These are phyloP conservation scores for Leptosomus discolor DNA, from an alignment of 2,113 vertebrate species.

Conservation along the genomic window DNA sequence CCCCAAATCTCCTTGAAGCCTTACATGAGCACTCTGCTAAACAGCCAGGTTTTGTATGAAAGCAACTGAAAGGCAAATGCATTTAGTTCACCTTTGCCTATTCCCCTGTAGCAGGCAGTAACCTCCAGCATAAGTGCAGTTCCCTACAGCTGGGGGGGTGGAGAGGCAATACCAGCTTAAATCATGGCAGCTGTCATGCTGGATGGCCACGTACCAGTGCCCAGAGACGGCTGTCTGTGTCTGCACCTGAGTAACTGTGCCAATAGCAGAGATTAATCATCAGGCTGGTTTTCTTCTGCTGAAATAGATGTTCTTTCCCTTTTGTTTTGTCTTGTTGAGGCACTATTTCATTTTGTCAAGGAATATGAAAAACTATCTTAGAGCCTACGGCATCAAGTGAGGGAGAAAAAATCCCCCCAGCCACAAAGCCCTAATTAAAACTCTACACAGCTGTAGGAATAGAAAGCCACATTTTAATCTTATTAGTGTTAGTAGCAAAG, in stretches of 20 bases:
- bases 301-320: background rate
- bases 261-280: background rate
- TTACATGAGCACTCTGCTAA: background rate
- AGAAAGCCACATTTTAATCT: background rate
- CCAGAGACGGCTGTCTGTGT: fast-evolving
- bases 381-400: background rate
- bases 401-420: background rate
- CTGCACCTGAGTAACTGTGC: fast-evolving
- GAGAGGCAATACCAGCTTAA: background rate
- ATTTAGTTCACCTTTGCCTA: background rate
- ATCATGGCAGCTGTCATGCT: background rate
- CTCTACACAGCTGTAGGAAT: background rate
- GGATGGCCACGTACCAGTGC: fast-evolving
- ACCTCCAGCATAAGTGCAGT: background rate
- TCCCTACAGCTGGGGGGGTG: background rate
- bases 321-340: background rate
- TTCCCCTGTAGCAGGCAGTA: background rate
- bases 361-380: background rate
- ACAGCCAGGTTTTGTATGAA: background rate
- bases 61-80: background rate
- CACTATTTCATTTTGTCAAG: background rate
- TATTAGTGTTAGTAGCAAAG: background rate
- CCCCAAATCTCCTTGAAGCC: background rate
- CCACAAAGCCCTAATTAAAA: background rate
- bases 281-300: background rate